Conservation (phyloP, 2,113 vertebrate genomes). For the Synodontis membranacea region DNA sequence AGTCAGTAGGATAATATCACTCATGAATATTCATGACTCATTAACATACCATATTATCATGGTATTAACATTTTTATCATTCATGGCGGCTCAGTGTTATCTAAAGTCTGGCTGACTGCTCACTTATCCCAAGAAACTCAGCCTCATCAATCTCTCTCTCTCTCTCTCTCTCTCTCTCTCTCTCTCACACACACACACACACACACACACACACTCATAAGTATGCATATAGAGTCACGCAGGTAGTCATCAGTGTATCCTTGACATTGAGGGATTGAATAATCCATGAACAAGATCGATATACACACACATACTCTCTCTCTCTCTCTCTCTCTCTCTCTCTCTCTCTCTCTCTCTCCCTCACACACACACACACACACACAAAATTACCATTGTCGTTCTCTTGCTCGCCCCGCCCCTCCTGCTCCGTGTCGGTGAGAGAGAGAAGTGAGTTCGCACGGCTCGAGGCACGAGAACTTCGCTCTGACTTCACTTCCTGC, state of each 20-base stretch:
- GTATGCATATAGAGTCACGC: constrained; percentile 17
- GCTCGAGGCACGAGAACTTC: constrained; percentile 84
- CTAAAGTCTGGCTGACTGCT: constrained; percentile 7
- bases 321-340: too few species aligned
- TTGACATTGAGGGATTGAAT: constrained; percentile 33
- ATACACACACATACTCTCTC: constrained; percentile 36
- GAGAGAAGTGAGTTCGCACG: constrained; percentile 84
- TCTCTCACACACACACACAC: constrained; percentile 40
- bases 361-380: constrained; percentile 29
- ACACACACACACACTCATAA: constrained; percentile 25
- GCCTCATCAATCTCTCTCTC: constrained; percentile 27
- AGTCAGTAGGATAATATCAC: neutral
- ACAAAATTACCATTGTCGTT: constrained; percentile 73
- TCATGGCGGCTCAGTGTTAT: neutral
- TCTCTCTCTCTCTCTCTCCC: too few species aligned
- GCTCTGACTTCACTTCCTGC: constrained; percentile 83
- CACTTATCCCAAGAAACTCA: constrained; percentile 5
- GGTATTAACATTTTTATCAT: constrained; percentile 11
- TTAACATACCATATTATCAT: constrained; percentile 22
- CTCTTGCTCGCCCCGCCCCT: constrained; percentile 84
- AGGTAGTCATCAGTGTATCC: constrained; percentile 25
- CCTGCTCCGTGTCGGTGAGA: constrained; percentile 87
- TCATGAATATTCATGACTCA: constrained; percentile 19
- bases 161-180: constrained; percentile 34
- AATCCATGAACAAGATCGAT: constrained; percentile 36